Conservation (phyloP, 2,113 vertebrate species). For the Guaruba guarouba region DNA sequence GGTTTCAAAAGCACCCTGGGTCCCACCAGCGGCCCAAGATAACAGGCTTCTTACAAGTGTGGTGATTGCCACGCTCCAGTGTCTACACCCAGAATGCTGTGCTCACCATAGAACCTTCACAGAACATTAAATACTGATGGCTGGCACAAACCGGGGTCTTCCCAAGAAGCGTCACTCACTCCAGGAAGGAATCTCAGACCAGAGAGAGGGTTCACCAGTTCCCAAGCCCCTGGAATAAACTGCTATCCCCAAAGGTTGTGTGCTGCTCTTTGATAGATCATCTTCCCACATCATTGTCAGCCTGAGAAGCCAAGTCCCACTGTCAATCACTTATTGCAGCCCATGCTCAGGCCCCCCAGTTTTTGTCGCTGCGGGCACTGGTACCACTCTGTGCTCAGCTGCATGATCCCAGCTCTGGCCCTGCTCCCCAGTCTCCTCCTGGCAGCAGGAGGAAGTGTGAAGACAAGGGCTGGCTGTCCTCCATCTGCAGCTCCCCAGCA, state of each 20-base stretch:
- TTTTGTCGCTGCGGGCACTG: rapidly evolving
- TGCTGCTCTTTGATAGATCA: neutral
- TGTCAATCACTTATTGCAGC: neutral
- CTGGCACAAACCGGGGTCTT: neutral
- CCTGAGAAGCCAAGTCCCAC: neutral
- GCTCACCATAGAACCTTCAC: neutral
- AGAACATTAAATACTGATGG: neutral
- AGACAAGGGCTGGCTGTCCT: neutral
- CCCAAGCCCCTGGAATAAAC: neutral
- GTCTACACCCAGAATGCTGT: neutral
- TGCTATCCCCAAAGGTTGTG: neutral
- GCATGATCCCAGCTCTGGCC: neutral
- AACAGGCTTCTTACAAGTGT: neutral
- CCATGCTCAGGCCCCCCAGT: neutral
- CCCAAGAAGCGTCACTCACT: neutral
- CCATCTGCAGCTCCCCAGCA: neutral
- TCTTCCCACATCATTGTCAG: neutral
- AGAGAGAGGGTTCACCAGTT: neutral
- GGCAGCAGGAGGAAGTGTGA: neutral
- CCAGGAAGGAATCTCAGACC: neutral
- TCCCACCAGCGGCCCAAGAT: neutral
- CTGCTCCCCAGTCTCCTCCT: neutral
- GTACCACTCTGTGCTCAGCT: neutral
- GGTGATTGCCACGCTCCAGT: neutral
- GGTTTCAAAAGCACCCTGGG: neutral